These are phyloP conservation scores for Neoitamus cyanurus DNA, from an alignment of 2,888 invertebrate species.

Conservation along the genomic window DNA sequence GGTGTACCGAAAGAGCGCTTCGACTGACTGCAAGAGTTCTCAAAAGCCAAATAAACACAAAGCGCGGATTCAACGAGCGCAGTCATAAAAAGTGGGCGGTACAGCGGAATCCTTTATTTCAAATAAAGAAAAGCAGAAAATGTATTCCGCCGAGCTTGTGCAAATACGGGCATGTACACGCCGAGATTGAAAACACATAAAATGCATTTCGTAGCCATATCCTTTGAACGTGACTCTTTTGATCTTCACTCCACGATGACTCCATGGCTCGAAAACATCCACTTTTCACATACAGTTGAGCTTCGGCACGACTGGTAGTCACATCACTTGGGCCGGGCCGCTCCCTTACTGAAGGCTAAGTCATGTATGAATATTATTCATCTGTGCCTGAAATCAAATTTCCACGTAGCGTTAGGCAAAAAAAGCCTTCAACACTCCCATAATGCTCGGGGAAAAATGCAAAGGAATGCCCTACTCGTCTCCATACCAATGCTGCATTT, in stretches of 20 bases:
- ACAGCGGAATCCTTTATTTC: constrained; percentile 31
- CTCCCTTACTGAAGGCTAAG: background rate
- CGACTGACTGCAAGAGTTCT: background rate
- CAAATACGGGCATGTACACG: constrained; percentile 32
- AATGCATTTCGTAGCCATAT: constrained; percentile 43
- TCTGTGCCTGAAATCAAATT: constrained; percentile 44
- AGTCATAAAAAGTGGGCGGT: constrained; percentile 1
- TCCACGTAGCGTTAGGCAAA: constrained; percentile 15
- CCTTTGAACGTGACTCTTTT: constrained; percentile 44
- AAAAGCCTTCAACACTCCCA: constrained; percentile 30
- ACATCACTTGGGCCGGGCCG: background rate
- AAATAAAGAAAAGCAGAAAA: constrained; percentile 22
- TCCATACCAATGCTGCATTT: background rate
- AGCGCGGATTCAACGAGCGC: constrained; percentile 6
- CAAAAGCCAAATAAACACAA: constrained; percentile 26
- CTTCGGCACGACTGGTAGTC: background rate
- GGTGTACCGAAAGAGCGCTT: constrained; percentile 10
- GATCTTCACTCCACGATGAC: constrained; percentile 20
- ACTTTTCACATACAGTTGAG: constrained; percentile 28
- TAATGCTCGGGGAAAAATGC: constrained; percentile 5
- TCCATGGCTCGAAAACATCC: constrained; percentile 28
- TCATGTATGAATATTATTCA: constrained; percentile 45
- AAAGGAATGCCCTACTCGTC: background rate
- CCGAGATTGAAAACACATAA: constrained; percentile 41
- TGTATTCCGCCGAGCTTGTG: constrained; percentile 35